Evolutionary conservation across 2,888 invertebrate species (phyloP).

Genomic region (Ectropis crepuscularia): DNA sequence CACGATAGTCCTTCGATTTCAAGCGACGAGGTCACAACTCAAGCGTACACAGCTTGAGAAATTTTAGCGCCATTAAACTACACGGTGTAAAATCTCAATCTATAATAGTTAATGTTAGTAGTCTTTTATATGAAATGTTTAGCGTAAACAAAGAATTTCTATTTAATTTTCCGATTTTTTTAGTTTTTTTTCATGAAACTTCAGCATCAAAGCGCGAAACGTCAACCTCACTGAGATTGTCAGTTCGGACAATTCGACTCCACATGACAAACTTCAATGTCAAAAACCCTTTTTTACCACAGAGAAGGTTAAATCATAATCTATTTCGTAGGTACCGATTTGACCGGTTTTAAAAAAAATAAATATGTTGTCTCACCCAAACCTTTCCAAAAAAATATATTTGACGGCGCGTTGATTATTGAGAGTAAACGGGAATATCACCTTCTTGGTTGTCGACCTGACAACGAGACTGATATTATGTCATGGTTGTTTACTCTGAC

Average conservation of each 20-base stretch:
- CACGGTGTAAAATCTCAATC: neutral
- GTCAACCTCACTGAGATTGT: too few relatives aligned
- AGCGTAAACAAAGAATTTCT: neutral
- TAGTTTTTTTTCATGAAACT: slow-evolving; percentile 14
- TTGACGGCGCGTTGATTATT: too few relatives aligned
- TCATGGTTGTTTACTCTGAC: too few relatives aligned
- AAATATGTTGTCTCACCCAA: too few relatives aligned
- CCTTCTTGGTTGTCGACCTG: too few relatives aligned
- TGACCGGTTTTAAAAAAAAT: slow-evolving; percentile 6
- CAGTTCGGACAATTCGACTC: neutral
- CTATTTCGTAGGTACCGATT: slow-evolving; percentile 6
- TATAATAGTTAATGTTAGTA: too few relatives aligned
- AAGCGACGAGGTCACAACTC: slow-evolving; percentile 70
- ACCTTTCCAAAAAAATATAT: too few relatives aligned
- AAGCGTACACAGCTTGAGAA: slow-evolving; percentile 17
- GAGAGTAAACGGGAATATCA: too few relatives aligned
- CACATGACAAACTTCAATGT: slow-evolving; percentile 5
- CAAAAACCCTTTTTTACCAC: neutral
- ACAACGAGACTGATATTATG: too few relatives aligned
- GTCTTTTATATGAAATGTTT: neutral
- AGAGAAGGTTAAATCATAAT: too few relatives aligned
- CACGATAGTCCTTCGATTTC: slow-evolving; percentile 74
- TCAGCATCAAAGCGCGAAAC: slow-evolving; percentile 4
- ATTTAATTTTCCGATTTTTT: neutral
- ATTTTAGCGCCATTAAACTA: slow-evolving; percentile 5